Conservation (phyloP, 2,113 vertebrate species). For the Nothocercus nigrocapillus region DNA sequence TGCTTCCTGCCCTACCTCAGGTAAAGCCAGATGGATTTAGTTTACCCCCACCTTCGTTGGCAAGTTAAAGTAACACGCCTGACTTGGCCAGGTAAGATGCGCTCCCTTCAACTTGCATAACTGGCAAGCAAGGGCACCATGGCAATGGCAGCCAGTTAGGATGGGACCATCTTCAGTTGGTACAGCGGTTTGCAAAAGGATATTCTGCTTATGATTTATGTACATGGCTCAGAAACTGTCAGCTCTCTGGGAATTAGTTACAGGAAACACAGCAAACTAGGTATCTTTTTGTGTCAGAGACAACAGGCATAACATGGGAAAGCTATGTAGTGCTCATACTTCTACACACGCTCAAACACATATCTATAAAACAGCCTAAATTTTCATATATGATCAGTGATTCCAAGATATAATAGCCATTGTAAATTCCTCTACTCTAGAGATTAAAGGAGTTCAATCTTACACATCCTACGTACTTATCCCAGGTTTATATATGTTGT, state of each 20-base stretch:
- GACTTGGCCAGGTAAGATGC: background rate
- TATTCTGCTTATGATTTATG: background rate
- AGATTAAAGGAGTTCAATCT: background rate
- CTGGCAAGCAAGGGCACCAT: background rate
- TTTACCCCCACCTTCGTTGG: background rate
- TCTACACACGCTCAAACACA: background rate
- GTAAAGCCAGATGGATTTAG: background rate
- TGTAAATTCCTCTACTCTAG: background rate
- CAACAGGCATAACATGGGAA: background rate
- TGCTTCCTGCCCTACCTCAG: rapidly evolving
- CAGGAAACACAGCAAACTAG: background rate
- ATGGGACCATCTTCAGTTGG: background rate
- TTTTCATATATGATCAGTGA: background rate
- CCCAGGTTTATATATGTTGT: background rate
- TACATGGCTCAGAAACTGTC: rapidly evolving
- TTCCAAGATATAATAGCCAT: background rate
- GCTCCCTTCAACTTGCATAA: background rate
- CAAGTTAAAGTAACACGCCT: rapidly evolving
- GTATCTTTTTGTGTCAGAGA: background rate
- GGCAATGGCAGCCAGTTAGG: background rate
- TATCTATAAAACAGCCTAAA: background rate
- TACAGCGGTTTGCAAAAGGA: background rate
- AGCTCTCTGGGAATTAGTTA: background rate
- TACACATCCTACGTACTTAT: background rate
- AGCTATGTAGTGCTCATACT: background rate